Conservation (phyloP, 2,797 vertebrate species). For the Tinamus major region DNA sequence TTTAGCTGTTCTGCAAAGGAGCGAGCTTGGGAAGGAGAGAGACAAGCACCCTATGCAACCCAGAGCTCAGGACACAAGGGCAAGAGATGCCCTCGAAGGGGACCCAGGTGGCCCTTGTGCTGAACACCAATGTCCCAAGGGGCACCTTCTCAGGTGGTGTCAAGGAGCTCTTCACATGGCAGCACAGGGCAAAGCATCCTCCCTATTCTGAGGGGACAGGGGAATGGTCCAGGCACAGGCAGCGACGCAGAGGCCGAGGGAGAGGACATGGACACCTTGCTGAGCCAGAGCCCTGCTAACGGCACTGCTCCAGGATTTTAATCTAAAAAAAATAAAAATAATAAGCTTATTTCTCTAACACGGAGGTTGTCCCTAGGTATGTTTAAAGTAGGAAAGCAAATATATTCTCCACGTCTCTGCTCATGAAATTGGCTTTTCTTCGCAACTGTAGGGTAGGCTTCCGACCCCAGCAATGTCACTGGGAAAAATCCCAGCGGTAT, state of each 20-base stretch:
- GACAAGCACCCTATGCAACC: not conserved
- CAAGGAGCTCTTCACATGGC: not conserved
- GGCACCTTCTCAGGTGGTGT: not conserved
- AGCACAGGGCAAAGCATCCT: not conserved
- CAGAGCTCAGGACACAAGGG: constrained; percentile 52
- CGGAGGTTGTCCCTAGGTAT: fast-evolving
- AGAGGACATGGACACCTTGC: not conserved
- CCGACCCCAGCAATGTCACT: not conserved
- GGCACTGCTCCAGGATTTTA: not conserved
- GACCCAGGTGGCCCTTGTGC: not conserved
- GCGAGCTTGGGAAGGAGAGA: not conserved
- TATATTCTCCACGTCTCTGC: not conserved
- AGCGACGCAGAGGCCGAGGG: not conserved
- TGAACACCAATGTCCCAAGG: too few relatives aligned
- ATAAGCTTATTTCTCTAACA: not conserved
- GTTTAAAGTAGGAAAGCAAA: not conserved
- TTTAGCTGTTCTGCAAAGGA: constrained; percentile 54
- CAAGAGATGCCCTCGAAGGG: constrained; percentile 60
- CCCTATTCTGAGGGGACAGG: not conserved
- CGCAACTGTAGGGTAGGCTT: not conserved
- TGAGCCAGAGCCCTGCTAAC: not conserved
- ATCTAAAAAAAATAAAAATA: not conserved
- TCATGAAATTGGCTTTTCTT: not conserved
- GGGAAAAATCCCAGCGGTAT: not conserved
- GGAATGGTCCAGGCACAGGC: not conserved